A percentile compares a stretch with the other conserved stretches of the same genome.
Conservation (phyloP, 92 coral and sea anemone genomes). For the Porites evermanni region DNA sequence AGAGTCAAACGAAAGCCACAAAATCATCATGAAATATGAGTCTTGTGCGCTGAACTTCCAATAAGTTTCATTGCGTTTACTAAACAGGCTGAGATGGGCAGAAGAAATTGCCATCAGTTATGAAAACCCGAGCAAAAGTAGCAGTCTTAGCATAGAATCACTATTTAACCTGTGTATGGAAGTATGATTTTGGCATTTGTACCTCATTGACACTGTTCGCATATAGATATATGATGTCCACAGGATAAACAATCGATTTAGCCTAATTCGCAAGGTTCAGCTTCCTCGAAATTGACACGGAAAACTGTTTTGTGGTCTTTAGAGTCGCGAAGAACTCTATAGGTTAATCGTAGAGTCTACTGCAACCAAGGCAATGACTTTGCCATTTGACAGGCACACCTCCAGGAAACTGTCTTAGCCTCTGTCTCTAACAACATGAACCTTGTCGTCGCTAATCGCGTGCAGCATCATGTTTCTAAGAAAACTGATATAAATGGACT, state of each 20-base stretch:
- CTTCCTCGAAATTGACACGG: conserved; percentile 13
- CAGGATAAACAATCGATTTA: conserved; percentile 1
- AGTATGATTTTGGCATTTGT: not conserved
- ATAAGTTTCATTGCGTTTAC: not conserved
- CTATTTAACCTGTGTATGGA: conserved; percentile 2
- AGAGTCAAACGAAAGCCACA: not conserved
- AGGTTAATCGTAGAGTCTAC: not conserved
- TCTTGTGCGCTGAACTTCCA: too few relatives aligned
- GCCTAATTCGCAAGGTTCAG: conserved; percentile 11
- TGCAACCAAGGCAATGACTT: not conserved
- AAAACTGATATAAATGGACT: not conserved
- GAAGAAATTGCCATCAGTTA: not conserved
- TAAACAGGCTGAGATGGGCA: not conserved
- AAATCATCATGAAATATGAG: not conserved
- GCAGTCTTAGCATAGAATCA: not conserved
- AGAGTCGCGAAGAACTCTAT: not conserved
- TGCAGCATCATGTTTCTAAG: not conserved
- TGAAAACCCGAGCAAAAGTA: not conserved
- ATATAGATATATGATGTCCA: not conserved
- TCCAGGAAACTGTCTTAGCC: not conserved
- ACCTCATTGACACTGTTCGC: conserved; percentile 17
- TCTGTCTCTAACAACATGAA: not conserved
- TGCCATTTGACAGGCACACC: conserved; percentile 1
- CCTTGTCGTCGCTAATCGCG: not conserved
- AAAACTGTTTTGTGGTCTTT: conserved; percentile 10